phyloP scores from a whole-genome alignment of 2,113 vertebrate species.

The Nothoprocta pentlandii region DNA sequence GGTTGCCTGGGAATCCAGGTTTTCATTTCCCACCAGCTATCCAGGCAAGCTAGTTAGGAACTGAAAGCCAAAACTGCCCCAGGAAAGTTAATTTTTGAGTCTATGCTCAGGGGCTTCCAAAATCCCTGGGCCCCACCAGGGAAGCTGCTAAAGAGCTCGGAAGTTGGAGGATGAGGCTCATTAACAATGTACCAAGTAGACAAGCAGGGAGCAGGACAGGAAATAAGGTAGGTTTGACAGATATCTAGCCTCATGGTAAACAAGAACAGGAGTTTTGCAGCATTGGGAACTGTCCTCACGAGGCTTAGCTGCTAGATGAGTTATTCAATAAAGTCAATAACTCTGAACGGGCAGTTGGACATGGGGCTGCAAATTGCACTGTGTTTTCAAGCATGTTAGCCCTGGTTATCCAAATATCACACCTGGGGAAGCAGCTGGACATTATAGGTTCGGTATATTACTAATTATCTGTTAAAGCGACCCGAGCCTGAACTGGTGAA shows the following conservation, averaged over 20 bases:
- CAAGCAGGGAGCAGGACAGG: neutral
- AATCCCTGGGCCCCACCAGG: neutral
- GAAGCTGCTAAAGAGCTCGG: neutral
- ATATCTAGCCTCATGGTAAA: neutral
- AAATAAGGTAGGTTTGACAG: neutral
- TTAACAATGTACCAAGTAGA: rapidly evolving
- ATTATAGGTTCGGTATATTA: neutral
- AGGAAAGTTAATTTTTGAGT: too few species aligned
- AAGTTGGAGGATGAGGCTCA: neutral
- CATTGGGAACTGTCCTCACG: rapidly evolving
- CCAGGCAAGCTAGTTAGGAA: neutral
- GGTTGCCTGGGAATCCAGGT: neutral
- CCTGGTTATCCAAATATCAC: neutral
- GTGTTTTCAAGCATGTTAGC: neutral
- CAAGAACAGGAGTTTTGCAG: neutral
- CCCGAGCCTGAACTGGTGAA: neutral
- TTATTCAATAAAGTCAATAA: rapidly evolving
- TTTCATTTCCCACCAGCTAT: neutral
- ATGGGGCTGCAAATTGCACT: rapidly evolving
- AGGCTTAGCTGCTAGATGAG: too few species aligned
- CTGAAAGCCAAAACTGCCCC: neutral
- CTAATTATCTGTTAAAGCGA: neutral
- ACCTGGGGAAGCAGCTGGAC: neutral
- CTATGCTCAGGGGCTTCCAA: too few species aligned
- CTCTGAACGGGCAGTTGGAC: neutral